phyloP scores from a whole-genome alignment of 2,113 vertebrate species.

The Chloropsis cyanopogon region DNA sequence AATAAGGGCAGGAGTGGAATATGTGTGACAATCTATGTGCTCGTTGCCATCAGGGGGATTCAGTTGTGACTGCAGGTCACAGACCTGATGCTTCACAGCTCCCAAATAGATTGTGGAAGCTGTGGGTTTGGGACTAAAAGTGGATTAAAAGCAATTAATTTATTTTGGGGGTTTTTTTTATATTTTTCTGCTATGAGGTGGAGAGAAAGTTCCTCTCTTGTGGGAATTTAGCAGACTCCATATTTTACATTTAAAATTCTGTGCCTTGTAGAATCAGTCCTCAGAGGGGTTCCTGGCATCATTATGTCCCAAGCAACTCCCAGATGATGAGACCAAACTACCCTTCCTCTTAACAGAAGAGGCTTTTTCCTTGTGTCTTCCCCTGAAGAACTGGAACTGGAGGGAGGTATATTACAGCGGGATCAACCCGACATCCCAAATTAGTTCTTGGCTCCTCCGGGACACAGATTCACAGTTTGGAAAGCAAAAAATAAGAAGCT shows the following conservation, averaged over 20 bases:
- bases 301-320: neutral
- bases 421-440: neutral
- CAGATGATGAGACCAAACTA: neutral
- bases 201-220: neutral
- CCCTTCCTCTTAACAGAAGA: neutral
- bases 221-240: neutral
- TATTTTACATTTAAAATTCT: neutral
- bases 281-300: neutral
- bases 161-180: neutral
- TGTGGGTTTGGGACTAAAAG: neutral
- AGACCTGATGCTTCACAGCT: neutral
- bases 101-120: neutral
- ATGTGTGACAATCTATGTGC: neutral
- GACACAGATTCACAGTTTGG: neutral
- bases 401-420: rapidly evolving
- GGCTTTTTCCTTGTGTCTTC: neutral
- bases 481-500: neutral
- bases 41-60: neutral
- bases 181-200: neutral
- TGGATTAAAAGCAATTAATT: neutral
- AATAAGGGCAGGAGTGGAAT: neutral
- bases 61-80: neutral
- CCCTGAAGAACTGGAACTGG: neutral
- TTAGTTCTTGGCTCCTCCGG: neutral
- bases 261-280: neutral